A percentile compares a stretch with the other conserved stretches of the same genome.
Conservation (phyloP, 2,113 vertebrate genomes). For the Phylloscopus whistleri region DNA sequence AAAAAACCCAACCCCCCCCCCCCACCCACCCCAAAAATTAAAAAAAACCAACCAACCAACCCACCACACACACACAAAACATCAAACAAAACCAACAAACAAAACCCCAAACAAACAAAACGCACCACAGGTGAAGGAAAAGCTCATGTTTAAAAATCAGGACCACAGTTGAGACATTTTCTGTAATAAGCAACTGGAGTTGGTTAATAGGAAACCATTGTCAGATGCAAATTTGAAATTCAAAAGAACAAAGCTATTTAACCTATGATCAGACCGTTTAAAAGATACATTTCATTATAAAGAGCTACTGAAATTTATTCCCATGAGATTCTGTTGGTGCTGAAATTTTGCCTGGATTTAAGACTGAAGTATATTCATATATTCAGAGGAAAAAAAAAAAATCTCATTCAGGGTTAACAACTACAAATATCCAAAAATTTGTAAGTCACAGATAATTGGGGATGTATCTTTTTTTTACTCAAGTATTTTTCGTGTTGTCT, state of each 20-base stretch:
- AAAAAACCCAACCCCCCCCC: too few relatives aligned
- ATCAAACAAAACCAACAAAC: too few relatives aligned
- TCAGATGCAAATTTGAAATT: conserved; percentile 26
- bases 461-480: not conserved
- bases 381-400: not conserved
- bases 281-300: not conserved
- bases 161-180: not conserved
- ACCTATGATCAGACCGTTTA: not conserved
- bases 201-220: not conserved
- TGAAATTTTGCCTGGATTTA: not conserved
- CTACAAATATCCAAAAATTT: not conserved
- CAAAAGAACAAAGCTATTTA: conserved; percentile 31
- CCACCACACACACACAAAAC: too few relatives aligned
- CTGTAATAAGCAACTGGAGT: not conserved
- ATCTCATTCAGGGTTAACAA: not conserved
- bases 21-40: not conserved
- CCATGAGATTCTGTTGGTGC: not conserved
- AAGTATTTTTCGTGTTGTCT: not conserved
- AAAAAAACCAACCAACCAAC: too few relatives aligned
- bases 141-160: not conserved
- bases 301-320: not conserved
- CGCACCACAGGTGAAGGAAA: accelerated
- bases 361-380: not conserved
- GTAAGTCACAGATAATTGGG: not conserved
- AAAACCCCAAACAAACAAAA: too few relatives aligned